phyloP scores from a whole-genome alignment of 2,113 vertebrate species.

The Rhabdornis inornatus region DNA sequence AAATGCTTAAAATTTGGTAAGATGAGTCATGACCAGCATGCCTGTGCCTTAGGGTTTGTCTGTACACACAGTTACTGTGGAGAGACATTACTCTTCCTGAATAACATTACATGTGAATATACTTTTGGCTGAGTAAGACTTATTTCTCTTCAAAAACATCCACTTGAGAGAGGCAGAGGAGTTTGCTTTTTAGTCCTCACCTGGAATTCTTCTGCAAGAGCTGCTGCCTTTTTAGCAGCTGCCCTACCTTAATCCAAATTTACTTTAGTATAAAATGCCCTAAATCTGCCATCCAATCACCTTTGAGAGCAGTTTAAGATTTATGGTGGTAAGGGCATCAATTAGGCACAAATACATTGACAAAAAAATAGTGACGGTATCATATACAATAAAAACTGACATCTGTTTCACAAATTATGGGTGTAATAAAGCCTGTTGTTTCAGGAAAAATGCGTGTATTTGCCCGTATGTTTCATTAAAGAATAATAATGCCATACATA shows the following conservation, averaged over 20 bases:
- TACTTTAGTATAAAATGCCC: not conserved
- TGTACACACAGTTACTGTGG: not conserved
- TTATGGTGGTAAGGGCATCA: not conserved
- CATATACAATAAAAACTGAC: not conserved
- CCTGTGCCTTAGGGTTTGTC: not conserved
- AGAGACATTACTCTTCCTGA: not conserved
- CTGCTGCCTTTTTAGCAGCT: not conserved
- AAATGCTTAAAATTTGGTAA: not conserved
- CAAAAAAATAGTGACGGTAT: not conserved
- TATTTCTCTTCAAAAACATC: not conserved
- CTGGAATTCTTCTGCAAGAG: not conserved
- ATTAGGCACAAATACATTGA: not conserved
- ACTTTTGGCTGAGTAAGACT: not conserved
- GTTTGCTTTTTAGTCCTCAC: not conserved
- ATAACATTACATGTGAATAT: not conserved
- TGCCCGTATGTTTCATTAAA: slow-evolving; percentile 50
- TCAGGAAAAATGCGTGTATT: not conserved
- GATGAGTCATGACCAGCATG: not conserved
- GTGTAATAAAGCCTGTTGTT: slow-evolving; percentile 6
- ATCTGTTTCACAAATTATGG: slow-evolving; percentile 41
- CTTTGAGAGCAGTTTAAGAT: not conserved
- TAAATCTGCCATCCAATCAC: not conserved
- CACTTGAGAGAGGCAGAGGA: not conserved
- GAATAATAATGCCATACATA: slow-evolving; percentile 59
- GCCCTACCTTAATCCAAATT: not conserved